Evolutionary conservation across 2,113 vertebrate species (phyloP).

Genomic region (Coptodon bakossiorum): DNA sequence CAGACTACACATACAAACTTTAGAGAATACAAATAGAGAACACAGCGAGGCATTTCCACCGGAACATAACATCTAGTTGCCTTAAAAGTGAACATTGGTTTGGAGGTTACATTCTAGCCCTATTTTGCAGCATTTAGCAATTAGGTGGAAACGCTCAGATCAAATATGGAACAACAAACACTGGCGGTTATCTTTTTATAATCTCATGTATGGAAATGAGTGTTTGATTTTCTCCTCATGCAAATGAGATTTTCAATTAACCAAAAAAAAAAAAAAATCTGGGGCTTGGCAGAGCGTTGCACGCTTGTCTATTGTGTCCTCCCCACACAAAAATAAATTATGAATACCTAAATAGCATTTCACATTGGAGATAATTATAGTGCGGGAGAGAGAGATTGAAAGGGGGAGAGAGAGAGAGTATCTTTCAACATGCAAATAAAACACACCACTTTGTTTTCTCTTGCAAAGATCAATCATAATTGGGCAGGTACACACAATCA

Average conservation of each 20-base stretch:
- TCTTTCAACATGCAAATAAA: constrained; percentile 77
- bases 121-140: constrained; percentile 72
- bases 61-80: constrained; percentile 43
- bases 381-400: neutral
- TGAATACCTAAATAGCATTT: constrained; percentile 76
- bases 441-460: constrained; percentile 70
- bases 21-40: constrained; percentile 5
- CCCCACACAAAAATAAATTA: constrained; percentile 71
- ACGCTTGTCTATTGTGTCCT: constrained; percentile 64
- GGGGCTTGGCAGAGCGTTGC: constrained; percentile 63
- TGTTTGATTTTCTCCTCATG: constrained; percentile 76
- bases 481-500: constrained; percentile 72
- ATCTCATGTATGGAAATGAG: constrained; percentile 77
- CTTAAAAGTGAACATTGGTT: constrained; percentile 49
- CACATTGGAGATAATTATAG: constrained; percentile 72
- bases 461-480: constrained; percentile 73
- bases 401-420: constrained; percentile 13
- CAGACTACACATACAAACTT: constrained; percentile 26
- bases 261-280: constrained; percentile 56
- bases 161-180: constrained; percentile 74
- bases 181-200: constrained; percentile 73
- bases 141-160: constrained; percentile 63
- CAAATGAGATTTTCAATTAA: constrained; percentile 81
- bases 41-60: neutral
- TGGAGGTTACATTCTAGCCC: constrained; percentile 49